Evolutionary conservation across 2,113 vertebrate genomes (phyloP).

Genomic region (Micronycteris hirsuta): DNA sequence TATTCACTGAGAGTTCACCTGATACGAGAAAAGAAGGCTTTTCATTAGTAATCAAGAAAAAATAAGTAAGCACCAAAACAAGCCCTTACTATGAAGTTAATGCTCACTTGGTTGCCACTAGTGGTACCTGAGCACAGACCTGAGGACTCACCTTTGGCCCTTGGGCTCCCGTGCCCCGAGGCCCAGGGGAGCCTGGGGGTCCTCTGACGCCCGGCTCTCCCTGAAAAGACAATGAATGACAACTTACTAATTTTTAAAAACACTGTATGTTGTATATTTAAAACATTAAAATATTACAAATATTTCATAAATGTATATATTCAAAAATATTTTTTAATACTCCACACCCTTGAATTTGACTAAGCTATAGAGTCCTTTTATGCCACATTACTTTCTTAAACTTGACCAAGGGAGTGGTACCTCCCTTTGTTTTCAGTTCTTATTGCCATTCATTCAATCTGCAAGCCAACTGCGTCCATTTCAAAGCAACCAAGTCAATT

Average conservation of each 20-base stretch:
- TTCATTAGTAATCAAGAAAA: background rate
- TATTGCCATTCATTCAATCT: background rate
- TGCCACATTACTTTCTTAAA: background rate
- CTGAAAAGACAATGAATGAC: conserved; percentile 66
- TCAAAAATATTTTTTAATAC: background rate
- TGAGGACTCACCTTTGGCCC: conserved; percentile 83
- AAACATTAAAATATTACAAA: background rate
- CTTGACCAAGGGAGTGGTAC: background rate
- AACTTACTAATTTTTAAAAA: background rate
- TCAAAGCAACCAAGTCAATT: conserved; percentile 24
- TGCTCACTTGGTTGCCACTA: background rate
- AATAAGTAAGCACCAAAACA: background rate
- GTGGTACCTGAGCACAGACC: background rate
- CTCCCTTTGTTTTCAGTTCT: background rate
- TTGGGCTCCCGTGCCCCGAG: conserved; percentile 76
- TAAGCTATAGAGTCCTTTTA: background rate
- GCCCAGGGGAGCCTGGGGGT: conserved; percentile 78
- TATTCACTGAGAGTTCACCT: background rate
- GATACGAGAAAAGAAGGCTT: background rate
- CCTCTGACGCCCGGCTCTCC: conserved; percentile 85
- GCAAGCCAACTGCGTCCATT: background rate
- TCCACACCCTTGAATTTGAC: background rate
- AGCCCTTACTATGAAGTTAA: background rate
- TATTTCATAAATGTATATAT: background rate
- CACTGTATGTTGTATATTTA: background rate